Evolutionary conservation across 2,888 invertebrate species (phyloP).

Genomic region (Zele albiditarsus): DNA sequence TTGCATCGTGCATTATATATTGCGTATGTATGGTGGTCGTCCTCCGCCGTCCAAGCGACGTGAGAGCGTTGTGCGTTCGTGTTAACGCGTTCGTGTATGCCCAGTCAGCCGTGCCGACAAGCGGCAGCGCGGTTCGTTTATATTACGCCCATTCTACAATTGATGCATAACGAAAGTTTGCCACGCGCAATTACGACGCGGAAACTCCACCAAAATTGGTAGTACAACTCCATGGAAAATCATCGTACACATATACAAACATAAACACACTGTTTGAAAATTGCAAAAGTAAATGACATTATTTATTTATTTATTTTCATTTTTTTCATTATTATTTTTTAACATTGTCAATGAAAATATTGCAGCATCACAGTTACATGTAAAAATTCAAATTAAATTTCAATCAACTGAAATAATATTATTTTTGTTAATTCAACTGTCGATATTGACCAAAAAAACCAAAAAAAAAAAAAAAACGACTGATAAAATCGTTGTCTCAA

Average conservation of each 20-base stretch:
- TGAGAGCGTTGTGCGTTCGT: constrained; percentile 7
- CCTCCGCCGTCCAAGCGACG: not conserved
- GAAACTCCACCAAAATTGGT: constrained; percentile 8
- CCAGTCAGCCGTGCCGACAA: constrained; percentile 20
- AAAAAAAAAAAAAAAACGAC: not conserved
- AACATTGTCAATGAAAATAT: too few species aligned
- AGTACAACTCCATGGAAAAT: not conserved
- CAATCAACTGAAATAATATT: too few species aligned
- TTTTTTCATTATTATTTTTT: not conserved
- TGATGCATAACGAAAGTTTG: constrained; percentile 22
- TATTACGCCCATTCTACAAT: constrained; percentile 12
- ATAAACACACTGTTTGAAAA: not conserved
- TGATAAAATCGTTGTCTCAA: too few species aligned
- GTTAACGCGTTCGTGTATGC: constrained; percentile 26
- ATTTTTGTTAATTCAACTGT: too few species aligned
- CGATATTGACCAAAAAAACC: too few species aligned
- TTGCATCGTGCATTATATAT: constrained; percentile 37
- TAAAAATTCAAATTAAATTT: too few species aligned
- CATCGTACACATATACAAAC: not conserved
- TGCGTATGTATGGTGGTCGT: constrained; percentile 3
- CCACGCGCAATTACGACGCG: constrained; percentile 11
- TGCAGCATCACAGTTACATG: too few species aligned
- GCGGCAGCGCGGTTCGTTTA: not conserved
- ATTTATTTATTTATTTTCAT: not conserved
- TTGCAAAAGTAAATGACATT: not conserved